Conservation (phyloP, 2,797 vertebrate species). For the Heteromormyrus szaboi region DNA sequence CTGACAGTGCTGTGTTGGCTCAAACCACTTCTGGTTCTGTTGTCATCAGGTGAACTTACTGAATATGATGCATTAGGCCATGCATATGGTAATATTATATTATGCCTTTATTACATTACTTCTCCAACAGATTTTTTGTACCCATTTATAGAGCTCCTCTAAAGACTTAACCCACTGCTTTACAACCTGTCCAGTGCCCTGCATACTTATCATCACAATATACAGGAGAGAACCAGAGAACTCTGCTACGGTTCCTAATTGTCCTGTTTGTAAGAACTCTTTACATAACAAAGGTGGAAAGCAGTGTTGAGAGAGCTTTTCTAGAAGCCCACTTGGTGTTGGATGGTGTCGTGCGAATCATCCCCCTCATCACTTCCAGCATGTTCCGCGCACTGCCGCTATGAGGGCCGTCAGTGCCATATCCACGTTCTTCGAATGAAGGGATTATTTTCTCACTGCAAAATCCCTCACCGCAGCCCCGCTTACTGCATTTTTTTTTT, state of each 20-base stretch:
- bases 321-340: neutral
- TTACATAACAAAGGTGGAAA: neutral
- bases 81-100: neutral
- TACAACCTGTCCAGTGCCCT: neutral
- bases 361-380: neutral
- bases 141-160: neutral
- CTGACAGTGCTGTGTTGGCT: neutral
- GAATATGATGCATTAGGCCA: neutral
- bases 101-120: neutral
- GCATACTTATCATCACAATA: neutral
- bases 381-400: neutral
- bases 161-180: neutral
- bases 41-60: neutral
- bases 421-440: neutral
- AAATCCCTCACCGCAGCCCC: neutral
- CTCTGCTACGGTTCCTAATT: neutral
- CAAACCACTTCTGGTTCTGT: neutral
- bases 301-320: neutral
- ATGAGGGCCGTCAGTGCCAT: neutral
- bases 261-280: neutral
- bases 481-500: neutral
- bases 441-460: neutral
- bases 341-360: neutral
- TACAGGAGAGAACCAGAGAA: neutral
- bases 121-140: neutral